Percentiles rank a stretch among this genome's conserved stretches.
Evolutionary conservation across 2,888 invertebrate species (phyloP).

Genomic region (Toxonevra muliebris): DNA sequence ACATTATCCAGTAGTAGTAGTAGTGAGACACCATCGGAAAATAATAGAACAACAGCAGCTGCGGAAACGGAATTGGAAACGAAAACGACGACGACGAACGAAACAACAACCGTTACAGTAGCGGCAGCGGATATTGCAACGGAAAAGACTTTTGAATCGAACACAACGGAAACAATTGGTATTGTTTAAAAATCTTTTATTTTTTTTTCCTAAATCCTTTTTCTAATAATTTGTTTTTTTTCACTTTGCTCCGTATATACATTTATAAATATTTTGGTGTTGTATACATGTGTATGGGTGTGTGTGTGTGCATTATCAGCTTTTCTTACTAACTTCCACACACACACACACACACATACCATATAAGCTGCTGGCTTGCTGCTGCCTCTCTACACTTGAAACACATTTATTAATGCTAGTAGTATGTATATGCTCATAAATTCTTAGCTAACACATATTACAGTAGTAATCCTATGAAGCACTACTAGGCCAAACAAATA

Average conservation of each 20-base stretch:
- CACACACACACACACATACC: too few species aligned
- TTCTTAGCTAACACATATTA: too few species aligned
- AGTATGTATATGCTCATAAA: too few species aligned
- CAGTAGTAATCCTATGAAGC: too few species aligned
- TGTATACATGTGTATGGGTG: neutral
- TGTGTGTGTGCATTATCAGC: too few species aligned
- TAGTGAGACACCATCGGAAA: neutral
- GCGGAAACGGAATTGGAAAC: slow-evolving; percentile 11
- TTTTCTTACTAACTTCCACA: too few species aligned
- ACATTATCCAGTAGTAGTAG: neutral
- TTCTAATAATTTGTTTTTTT: neutral
- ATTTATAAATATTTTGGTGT: slow-evolving; percentile 2
- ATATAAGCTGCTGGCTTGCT: too few species aligned
- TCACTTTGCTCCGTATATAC: too few species aligned
- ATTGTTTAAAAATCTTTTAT: slow-evolving; percentile 16
- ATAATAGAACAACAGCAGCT: slow-evolving; percentile 16
- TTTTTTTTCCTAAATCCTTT: slow-evolving; percentile 6
- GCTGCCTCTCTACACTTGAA: too few species aligned
- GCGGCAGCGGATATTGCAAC: slow-evolving; percentile 31
- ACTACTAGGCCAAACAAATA: too few species aligned
- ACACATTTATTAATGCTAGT: too few species aligned
- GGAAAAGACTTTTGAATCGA: slow-evolving; percentile 28
- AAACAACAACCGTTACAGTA: slow-evolving; percentile 16
- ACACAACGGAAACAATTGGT: slow-evolving; percentile 32
- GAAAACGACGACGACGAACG: slow-evolving; percentile 30